Conservation (phyloP, 2,888 invertebrate species). For the Leptopilina myrica region DNA sequence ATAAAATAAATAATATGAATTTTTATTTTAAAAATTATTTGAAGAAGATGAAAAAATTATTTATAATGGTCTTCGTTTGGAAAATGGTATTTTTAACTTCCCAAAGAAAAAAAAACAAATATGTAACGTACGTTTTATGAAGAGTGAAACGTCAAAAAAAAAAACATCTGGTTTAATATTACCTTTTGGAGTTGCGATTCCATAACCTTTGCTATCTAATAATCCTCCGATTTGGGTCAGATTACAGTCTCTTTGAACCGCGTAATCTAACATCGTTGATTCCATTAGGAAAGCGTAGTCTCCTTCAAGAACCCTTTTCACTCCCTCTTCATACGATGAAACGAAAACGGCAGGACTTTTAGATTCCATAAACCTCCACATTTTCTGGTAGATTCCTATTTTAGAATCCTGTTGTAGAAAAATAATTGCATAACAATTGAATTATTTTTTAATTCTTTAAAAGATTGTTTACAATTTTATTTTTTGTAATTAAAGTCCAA, state of each 20-base stretch:
- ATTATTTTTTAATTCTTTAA: no score
- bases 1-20: no score
- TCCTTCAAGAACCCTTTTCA: conserved; percentile 89
- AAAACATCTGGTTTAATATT: conserved; percentile 61
- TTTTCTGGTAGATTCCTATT: conserved; percentile 93
- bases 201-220: conserved; percentile 92
- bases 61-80: no score
- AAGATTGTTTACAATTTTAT: no score
- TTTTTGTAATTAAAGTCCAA: no score
- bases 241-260: conserved; percentile 96
- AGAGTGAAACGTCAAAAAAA: not conserved
- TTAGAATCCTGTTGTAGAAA: conserved; percentile 86
- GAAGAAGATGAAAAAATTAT: no score
- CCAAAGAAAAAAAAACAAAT: no score
- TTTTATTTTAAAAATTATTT: no score
- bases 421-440: not conserved
- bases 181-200: conserved; percentile 97
- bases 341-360: conserved; percentile 90
- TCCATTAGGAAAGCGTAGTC: conserved; percentile 99
- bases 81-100: no score
- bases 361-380: conserved; percentile 96
- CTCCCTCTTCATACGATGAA: conserved; percentile 93
- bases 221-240: conserved; percentile 97
- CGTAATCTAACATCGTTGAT: conserved; percentile 97
- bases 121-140: not conserved